Percentiles rank a stretch among this genome's conserved stretches.
phyloP scores from a whole-genome alignment of 2,113 vertebrate species.

The Daphoenositta chrysoptera region DNA sequence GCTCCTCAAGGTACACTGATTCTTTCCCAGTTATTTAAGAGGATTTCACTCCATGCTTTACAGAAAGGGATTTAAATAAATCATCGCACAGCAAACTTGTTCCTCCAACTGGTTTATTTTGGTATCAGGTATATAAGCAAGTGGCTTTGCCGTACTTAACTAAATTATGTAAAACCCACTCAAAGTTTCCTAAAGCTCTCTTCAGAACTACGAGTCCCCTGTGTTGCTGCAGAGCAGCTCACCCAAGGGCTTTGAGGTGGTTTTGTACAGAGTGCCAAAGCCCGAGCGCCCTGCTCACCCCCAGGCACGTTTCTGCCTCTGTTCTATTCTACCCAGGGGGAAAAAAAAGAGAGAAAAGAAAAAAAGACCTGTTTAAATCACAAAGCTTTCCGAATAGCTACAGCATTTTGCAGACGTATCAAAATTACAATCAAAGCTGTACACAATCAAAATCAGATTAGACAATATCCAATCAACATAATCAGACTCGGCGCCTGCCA shows the following conservation, averaged over 20 bases:
- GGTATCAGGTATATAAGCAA: constrained; percentile 45
- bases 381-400: constrained; percentile 17
- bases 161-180: constrained; percentile 59
- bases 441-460: constrained; percentile 62
- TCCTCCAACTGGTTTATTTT: constrained; percentile 44
- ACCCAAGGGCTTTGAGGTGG: constrained; percentile 6
- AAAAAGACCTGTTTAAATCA: constrained; percentile 6
- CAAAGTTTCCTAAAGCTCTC: constrained; percentile 53
- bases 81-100: constrained; percentile 30
- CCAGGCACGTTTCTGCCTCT: not conserved
- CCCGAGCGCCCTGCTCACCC: not conserved
- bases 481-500: not conserved
- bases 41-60: constrained; percentile 21
- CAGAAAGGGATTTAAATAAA: constrained; percentile 53
- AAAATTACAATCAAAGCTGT: constrained; percentile 50
- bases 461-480: constrained; percentile 63
- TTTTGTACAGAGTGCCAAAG: not conserved
- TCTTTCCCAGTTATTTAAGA: constrained; percentile 45
- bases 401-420: constrained; percentile 31
- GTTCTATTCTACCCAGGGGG: not conserved
- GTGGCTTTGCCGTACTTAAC: constrained; percentile 45
- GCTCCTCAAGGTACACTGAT: not conserved
- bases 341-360: not conserved
- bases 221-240: not conserved
- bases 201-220: not conserved